Percentiles rank a stretch among this genome's conserved stretches.
These are phyloP conservation scores for Tychaedon coryphoeus DNA, from an alignment of 2,113 vertebrate genomes.

Conservation along the genomic window DNA sequence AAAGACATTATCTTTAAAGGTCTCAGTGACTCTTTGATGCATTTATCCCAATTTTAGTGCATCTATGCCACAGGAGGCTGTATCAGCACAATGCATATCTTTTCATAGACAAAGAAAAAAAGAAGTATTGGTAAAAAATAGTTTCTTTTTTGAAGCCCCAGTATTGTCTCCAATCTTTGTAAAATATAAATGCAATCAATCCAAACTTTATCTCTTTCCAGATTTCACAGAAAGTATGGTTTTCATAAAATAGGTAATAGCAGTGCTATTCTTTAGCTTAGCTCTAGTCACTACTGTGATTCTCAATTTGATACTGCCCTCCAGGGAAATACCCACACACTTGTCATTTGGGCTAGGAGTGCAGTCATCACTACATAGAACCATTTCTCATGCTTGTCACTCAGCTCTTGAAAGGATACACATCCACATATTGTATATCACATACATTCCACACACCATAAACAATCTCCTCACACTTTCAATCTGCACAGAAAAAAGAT, in stretches of 20 bases:
- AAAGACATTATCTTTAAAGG: not conserved
- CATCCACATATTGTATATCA: not conserved
- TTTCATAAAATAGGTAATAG: not conserved
- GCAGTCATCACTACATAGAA: not conserved
- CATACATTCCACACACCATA: not conserved
- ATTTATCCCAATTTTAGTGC: not conserved
- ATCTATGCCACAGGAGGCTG: not conserved
- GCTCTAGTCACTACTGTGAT: not conserved
- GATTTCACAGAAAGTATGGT: not conserved
- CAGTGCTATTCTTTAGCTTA: not conserved
- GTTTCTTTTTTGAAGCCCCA: not conserved
- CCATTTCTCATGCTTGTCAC: conserved; percentile 14
- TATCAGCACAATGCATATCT: not conserved
- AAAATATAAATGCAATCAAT: not conserved
- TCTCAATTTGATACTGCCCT: conserved; percentile 1
- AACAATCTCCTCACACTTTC: not conserved
- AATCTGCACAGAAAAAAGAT: not conserved
- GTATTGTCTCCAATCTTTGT: not conserved
- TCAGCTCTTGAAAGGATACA: not conserved
- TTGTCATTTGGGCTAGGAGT: not conserved
- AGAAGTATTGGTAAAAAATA: not conserved
- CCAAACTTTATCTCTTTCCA: not conserved
- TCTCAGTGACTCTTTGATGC: not conserved
- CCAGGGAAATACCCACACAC: not conserved
- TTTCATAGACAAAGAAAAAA: not conserved